Conservation (phyloP, 1,140 invertebrate species). For the Acromyrmex heyeri region DNA sequence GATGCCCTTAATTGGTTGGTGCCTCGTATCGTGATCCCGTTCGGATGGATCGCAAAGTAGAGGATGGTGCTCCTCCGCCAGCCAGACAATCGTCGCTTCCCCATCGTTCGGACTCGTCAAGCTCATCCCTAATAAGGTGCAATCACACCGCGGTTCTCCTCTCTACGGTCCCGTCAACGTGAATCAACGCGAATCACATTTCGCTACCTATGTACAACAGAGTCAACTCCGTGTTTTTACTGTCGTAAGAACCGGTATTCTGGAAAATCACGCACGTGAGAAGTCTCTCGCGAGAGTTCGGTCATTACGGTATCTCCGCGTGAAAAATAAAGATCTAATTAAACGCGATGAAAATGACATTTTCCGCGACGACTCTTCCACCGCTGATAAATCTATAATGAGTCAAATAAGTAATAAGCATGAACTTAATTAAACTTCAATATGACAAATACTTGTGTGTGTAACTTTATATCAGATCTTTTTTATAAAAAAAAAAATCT, state of each 20-base stretch:
- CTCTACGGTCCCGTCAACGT: conserved; percentile 42
- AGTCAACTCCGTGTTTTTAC: conserved; percentile 1
- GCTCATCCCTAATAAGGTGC: conserved; percentile 78
- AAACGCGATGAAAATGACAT: neutral
- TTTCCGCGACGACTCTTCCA: neutral
- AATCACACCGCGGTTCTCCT: conserved; percentile 75
- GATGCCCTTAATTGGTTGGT: conserved; percentile 80
- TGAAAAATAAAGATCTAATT: conserved; percentile 9
- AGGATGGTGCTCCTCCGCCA: conserved; percentile 77
- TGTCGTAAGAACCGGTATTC: conserved; percentile 18
- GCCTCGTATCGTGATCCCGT: conserved; percentile 66
- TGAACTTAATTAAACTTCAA: neutral
- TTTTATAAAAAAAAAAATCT: neutral
- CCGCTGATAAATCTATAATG: conserved; percentile 10
- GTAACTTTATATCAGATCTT: neutral
- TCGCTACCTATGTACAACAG: conserved; percentile 30
- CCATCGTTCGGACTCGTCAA: conserved; percentile 52
- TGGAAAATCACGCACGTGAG: neutral
- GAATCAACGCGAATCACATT: conserved; percentile 29
- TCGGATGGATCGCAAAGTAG: conserved; percentile 69
- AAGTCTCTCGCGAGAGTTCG: conserved; percentile 13
- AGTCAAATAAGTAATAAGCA: neutral
- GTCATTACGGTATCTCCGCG: conserved; percentile 20
- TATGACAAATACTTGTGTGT: neutral
- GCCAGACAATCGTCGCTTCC: conserved; percentile 74